phyloP scores from a whole-genome alignment of 2,797 vertebrate species.

The Sparus aurata region DNA sequence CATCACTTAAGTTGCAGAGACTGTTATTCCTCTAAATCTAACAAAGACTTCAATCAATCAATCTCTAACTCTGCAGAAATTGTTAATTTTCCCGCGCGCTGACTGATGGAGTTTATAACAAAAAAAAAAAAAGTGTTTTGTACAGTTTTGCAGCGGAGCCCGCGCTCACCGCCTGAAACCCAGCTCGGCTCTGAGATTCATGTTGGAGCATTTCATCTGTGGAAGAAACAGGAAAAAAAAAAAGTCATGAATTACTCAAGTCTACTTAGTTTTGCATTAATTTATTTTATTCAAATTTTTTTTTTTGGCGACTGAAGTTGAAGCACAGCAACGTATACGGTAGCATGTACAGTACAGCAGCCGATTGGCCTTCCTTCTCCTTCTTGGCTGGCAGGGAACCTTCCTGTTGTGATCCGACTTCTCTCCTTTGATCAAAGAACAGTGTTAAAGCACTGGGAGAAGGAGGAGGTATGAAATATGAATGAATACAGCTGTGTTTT shows the following conservation, averaged over 20 bases:
- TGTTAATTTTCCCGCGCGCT: conserved; percentile 50
- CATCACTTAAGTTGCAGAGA: conserved; percentile 77
- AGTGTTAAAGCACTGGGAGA: conserved; percentile 86
- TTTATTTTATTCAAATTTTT: conserved; percentile 40
- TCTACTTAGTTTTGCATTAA: conserved; percentile 51
- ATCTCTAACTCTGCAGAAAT: conserved; percentile 52
- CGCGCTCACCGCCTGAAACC: conserved; percentile 30
- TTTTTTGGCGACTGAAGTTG: conserved; percentile 39
- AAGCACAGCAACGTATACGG: conserved; percentile 55
- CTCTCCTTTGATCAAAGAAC: conserved; percentile 87
- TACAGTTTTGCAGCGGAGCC: conserved; percentile 41
- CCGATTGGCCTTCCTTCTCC: conserved; percentile 77
- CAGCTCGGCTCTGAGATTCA: conserved; percentile 46
- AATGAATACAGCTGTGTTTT: conserved; percentile 87
- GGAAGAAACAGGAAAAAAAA: conserved; percentile 1
- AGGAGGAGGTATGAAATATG: conserved; percentile 88
- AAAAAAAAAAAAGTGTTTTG: conserved; percentile 53
- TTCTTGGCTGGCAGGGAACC: conserved; percentile 84
- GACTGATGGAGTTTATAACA: conserved; percentile 58
- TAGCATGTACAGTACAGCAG: conserved; percentile 66
- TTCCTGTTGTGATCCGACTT: conserved; percentile 86
- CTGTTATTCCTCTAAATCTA: conserved; percentile 73
- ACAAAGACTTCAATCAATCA: conserved; percentile 78
- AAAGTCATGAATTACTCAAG: conserved; percentile 44
- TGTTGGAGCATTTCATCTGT: conserved; percentile 45